These are phyloP conservation scores for Chrysolina americana DNA, from an alignment of 2,888 invertebrate genomes.

Conservation along the genomic window DNA sequence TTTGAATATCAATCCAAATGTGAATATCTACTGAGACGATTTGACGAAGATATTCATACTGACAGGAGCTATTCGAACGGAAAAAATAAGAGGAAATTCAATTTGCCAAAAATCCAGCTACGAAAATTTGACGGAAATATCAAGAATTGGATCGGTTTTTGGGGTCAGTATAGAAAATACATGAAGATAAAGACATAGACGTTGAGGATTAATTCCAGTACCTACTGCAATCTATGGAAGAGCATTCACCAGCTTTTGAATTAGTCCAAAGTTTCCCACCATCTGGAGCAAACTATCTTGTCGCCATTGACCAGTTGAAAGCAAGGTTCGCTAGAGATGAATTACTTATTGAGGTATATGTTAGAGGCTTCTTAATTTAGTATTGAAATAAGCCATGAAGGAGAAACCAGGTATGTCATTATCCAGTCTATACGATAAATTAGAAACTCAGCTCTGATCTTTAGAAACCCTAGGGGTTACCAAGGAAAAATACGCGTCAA, in stretches of 20 bases:
- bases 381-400: not conserved
- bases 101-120: not conserved
- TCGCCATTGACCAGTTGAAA: conserved; percentile 15
- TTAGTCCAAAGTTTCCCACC: conserved; percentile 7
- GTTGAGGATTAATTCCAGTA: conserved; percentile 1
- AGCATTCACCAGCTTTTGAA: not conserved
- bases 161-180: conserved; percentile 2
- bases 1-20: too few relatives aligned
- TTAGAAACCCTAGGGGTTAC: conserved; percentile 6
- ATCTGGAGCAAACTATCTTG: not conserved
- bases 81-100: not conserved
- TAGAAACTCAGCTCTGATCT: not conserved
- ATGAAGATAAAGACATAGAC: not conserved
- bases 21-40: too few relatives aligned
- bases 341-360: conserved; percentile 3
- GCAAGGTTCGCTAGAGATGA: conserved; percentile 4
- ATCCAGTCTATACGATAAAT: conserved; percentile 7
- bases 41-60: not conserved
- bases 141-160: conserved; percentile 6
- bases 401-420: conserved; percentile 9
- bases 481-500: conserved; percentile 7
- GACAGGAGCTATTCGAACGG: not conserved
- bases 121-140: not conserved
- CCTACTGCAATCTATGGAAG: conserved; percentile 2
- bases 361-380: not conserved